Conservation (phyloP, 2,797 vertebrate genomes). For the Aphelocoma californica region DNA sequence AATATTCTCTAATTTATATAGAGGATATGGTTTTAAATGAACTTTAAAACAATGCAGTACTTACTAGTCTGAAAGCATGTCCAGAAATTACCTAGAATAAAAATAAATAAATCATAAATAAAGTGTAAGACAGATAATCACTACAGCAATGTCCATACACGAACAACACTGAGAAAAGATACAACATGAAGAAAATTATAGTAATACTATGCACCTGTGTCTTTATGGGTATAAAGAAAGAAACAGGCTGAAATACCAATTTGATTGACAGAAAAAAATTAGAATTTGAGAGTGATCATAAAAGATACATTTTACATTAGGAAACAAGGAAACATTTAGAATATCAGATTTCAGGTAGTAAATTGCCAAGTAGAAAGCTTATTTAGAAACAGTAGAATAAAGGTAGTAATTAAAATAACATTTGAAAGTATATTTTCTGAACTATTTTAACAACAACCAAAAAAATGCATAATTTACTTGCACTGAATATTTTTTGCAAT, state of each 20-base stretch:
- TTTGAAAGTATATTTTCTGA: conserved; percentile 22
- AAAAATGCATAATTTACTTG: conserved; percentile 5
- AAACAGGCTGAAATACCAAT: neutral
- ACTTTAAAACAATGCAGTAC: neutral
- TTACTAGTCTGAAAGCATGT: neutral
- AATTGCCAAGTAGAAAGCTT: conserved; percentile 10
- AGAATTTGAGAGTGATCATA: neutral
- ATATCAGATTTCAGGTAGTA: conserved; percentile 8
- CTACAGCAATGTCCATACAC: neutral
- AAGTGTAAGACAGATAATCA: neutral
- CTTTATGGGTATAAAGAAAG: neutral
- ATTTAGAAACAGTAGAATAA: conserved; percentile 33
- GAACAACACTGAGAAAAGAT: neutral
- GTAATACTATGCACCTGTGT: neutral
- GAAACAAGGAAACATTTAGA: conserved; percentile 9
- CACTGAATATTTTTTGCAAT: conserved; percentile 52
- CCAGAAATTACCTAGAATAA: neutral
- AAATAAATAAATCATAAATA: neutral
- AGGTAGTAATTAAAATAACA: conserved; percentile 42
- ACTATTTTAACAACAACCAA: neutral
- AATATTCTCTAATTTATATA: neutral
- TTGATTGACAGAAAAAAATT: conserved; percentile 38
- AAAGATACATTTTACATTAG: neutral
- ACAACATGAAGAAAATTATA: neutral
- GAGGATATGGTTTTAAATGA: neutral